Evolutionary conservation across 2,888 invertebrate genomes (phyloP).

Genomic region (Strigamia crassipes): DNA sequence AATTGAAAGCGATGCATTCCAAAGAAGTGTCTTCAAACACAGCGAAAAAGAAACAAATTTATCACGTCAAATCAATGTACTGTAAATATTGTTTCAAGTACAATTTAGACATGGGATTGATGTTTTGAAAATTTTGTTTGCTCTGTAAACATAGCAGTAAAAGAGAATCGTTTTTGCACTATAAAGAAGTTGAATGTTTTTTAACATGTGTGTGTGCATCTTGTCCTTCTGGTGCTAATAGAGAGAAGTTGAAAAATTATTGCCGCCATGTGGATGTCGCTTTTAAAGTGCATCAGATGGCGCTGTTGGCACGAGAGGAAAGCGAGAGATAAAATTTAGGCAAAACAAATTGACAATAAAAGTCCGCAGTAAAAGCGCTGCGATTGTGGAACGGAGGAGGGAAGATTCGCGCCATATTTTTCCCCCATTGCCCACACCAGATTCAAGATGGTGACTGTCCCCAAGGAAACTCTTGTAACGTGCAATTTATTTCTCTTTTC

Average conservation of each 20-base stretch:
- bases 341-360: constrained; percentile 44
- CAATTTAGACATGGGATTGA: neutral
- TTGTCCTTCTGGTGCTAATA: neutral
- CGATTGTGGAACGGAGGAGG: neutral
- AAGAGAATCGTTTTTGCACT: neutral
- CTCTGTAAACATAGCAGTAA: neutral
- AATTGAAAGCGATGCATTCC: too few relatives aligned
- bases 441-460: neutral
- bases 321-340: constrained; percentile 43
- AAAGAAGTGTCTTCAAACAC: too few relatives aligned
- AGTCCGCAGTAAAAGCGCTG: constrained; percentile 18
- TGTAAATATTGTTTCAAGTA: too few relatives aligned
- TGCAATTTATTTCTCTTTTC: neutral
- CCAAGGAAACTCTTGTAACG: neutral
- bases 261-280: neutral
- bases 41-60: too few relatives aligned
- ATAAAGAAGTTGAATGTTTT: neutral
- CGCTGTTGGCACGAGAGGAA: constrained; percentile 15
- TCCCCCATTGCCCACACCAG: neutral
- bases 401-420: neutral
- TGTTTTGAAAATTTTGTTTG: neutral
- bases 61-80: too few relatives aligned
- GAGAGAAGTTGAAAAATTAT: neutral
- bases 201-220: neutral
- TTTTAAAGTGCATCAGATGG: neutral